Conservation (phyloP, 2,888 invertebrate genomes). For the Dermolepida albohirtum region DNA sequence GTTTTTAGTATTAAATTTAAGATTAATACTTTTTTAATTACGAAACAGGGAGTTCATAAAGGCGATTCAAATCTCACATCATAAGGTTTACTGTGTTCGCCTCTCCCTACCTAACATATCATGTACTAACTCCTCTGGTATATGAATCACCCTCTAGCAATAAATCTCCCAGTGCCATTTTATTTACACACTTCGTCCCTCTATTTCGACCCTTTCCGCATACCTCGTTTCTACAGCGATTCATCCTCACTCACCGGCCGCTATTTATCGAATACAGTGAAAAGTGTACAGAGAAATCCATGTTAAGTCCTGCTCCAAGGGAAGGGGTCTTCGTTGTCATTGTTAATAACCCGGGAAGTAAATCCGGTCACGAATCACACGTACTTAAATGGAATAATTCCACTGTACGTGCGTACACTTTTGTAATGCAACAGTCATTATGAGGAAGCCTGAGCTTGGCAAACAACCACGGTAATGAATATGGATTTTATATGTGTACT, state of each 20-base stretch:
- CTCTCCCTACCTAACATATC: not conserved
- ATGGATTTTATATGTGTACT: constrained; percentile 1
- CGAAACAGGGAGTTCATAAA: no score
- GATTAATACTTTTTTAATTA: no score
- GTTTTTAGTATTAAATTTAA: no score
- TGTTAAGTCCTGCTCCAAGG: not conserved
- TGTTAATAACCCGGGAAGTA: constrained; percentile 30
- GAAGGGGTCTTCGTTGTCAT: constrained; percentile 4
- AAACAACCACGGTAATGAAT: constrained; percentile 19
- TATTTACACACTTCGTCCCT: constrained; percentile 18
- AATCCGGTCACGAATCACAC: constrained; percentile 16
- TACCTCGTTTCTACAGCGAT: not conserved
- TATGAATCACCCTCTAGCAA: constrained; percentile 23
- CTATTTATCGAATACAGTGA: constrained; percentile 14
- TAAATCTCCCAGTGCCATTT: constrained; percentile 20
- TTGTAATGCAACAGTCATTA: constrained; percentile 7
- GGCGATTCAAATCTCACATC: no score
- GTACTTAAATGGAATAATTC: constrained; percentile 26
- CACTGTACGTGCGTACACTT: constrained; percentile 10
- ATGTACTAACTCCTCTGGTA: not conserved
- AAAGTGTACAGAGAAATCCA: not conserved
- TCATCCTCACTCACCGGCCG: not conserved
- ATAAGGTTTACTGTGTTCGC: not conserved
- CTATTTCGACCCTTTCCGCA: not conserved
- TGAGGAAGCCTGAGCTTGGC: not conserved